Conservation (phyloP, 2,888 invertebrate species). For the Hydrotaea diabolus region DNA sequence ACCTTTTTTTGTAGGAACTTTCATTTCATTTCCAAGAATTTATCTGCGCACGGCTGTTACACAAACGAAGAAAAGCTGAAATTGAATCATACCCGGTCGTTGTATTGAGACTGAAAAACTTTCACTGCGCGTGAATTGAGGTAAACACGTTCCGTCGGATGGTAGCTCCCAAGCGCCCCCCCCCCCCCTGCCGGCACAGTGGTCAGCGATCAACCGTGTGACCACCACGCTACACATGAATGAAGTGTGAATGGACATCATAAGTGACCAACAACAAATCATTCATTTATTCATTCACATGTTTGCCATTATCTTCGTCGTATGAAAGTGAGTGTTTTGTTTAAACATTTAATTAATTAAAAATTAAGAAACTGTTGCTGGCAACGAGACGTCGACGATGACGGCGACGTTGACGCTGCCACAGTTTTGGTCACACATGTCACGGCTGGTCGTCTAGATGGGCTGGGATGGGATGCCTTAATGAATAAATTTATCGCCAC, state of each 20-base stretch:
- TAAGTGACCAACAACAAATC: not conserved
- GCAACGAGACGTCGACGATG: too few species aligned
- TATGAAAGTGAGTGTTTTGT: not conserved
- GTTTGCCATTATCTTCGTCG: constrained; percentile 2
- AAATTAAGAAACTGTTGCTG: constrained; percentile 18
- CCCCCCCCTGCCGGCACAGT: too few species aligned
- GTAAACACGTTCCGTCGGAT: not conserved
- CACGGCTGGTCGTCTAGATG: not conserved
- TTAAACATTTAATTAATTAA: constrained; percentile 34
- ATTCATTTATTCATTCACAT: constrained; percentile 9
- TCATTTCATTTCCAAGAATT: constrained; percentile 18
- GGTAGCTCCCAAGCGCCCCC: not conserved
- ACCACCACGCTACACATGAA: not conserved
- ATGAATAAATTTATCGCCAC: constrained; percentile 3
- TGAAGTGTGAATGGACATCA: constrained; percentile 26
- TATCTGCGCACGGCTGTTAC: not conserved
- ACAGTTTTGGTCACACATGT: not conserved
- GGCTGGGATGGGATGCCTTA: not conserved
- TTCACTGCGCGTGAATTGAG: constrained; percentile 11
- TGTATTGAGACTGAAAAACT: not conserved
- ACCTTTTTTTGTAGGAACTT: not conserved
- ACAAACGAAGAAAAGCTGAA: not conserved
- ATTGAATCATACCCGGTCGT: constrained; percentile 8
- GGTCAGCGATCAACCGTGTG: not conserved
- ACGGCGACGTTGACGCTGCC: not conserved